A percentile compares a stretch with the other conserved stretches of the same genome.
Conservation (phyloP, 1,140 invertebrate species). For the Homalodisca vitripennis region DNA sequence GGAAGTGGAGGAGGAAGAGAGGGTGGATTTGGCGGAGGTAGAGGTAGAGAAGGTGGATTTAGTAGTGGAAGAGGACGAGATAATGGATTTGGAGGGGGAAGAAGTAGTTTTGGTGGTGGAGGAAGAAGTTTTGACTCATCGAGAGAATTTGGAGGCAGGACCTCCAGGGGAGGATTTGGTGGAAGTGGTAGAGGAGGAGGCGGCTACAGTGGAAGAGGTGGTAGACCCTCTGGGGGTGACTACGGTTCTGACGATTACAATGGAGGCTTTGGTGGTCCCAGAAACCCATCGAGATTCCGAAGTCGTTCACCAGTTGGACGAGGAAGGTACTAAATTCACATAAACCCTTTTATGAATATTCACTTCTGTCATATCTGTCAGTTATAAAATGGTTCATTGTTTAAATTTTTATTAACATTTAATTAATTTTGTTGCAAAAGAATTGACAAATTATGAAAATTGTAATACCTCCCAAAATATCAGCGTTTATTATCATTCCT, state of each 20-base stretch:
- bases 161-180: background rate
- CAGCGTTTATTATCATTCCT: too few relatives aligned
- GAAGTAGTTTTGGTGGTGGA: background rate
- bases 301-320: slow-evolving; percentile 55
- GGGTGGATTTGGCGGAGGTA: slow-evolving; percentile 9
- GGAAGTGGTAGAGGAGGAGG: background rate
- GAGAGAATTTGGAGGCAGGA: slow-evolving; percentile 16
- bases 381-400: too few relatives aligned
- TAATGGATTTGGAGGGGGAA: slow-evolving; percentile 9
- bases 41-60: too few relatives aligned
- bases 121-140: slow-evolving; percentile 17
- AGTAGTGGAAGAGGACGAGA: slow-evolving; percentile 33
- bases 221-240: slow-evolving; percentile 33
- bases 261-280: slow-evolving; percentile 47
- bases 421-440: too few relatives aligned
- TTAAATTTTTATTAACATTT: too few relatives aligned
- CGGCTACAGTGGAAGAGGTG: slow-evolving; percentile 43
- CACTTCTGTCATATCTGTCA: too few relatives aligned
- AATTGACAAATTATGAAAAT: too few relatives aligned
- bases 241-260: slow-evolving; percentile 44
- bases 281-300: slow-evolving; percentile 50
- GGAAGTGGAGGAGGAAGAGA: slow-evolving; percentile 32
- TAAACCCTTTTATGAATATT: too few relatives aligned
- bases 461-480: too few relatives aligned
- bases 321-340: slow-evolving; percentile 52